Base-by-base conservation (phyloP, 92 coral and sea anemone species). In the Actinernus sp. region DNA sequence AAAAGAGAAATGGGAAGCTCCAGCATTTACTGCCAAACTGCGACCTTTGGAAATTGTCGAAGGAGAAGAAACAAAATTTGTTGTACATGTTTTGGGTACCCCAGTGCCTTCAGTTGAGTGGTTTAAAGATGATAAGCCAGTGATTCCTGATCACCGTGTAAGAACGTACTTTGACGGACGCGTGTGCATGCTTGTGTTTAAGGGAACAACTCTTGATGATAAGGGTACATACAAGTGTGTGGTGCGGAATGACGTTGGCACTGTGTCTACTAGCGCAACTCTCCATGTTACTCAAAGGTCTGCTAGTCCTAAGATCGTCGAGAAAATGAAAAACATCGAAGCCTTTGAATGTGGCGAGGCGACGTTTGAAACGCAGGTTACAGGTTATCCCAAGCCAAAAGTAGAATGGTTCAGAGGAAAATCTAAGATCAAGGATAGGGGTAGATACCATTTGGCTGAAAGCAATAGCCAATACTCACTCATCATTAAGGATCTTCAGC, bases 191-290 rank as follows among this genome's bases (percentile, higher is more conserved):
- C 47, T 95, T 66, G 75, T 85, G 2, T 28, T 95, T 8, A 75
- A 87, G 16, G 83, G 74, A 32, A 78, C 93, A 0, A 45, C 45
- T 18, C 63, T 62, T 26, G 93, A 78, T 24, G 99, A 95, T 59
- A 66, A 92, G 47, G 99, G 99, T 19, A 82, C 81, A 38, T 95
- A 91, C 82, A 95, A 91, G 68, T 95, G 99, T 40, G 87, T 88
- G 22, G 88, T 92, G 18, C 82, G 89, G 10, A 95, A 81, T 57
- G 90, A 72, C 32, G 91, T 83, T 30, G 99, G 99, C 16, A 92
- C 90, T 39, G 88, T 66, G 23, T 92, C 79, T 63, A 83, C 92
- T 52, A 95, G 99, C 39, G 87, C 90, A 25, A 25, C 27, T 24
- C 74, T 57, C 34, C 48, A 23, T 74, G 41, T 63, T 52, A 91